Evolutionary conservation across 2,113 vertebrate genomes (phyloP), one percentile per base, ranked within the genome.

Genomic region (Nothobranchius furzeri): DNA sequence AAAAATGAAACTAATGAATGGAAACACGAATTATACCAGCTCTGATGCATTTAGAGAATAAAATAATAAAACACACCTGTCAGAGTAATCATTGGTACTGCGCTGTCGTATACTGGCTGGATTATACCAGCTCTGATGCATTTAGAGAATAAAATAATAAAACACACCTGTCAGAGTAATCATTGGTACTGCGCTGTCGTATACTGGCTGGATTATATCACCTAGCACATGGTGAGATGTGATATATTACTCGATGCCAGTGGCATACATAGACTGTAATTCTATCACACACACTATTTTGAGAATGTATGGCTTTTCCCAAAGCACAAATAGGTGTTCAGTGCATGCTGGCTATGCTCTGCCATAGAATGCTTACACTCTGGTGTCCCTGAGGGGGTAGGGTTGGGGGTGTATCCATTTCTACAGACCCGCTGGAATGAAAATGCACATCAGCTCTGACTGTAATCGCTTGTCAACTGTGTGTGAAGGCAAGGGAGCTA

Each of bases 291-390:
- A 46, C 50, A 80, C 90, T 91, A 89, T 90, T 89, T 86, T 82
- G 78, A 92, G 91, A 92, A 92, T 89, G 89, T 82, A 74, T 81
- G 87, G 85, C 90, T 88, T 88, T 87, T 84, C 85, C 89, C 78
- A 58, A 75, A 76, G 76, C 86, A 77, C 85, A 90, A 89, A 89
- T 88, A 84, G 88, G 85, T 80, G 87, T 88, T 87, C 48, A 14
- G 78, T 47, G 68, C 74, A 75, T 70, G 72, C 69, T 55, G 76
- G 65, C 73, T 77, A 68, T 14, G 62, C 54, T 82, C 68, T 51
- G 65, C 62, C 58, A 12, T 4, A 40, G 50, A 59, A 48, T 74
- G 64, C 83, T 74, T 68, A 83, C 78, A 64, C 82, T 70, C 12
- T 35, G 67, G 61, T 75, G 67, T 20, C 79, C 81, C 30, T 3